A percentile compares a stretch with the other conserved stretches of the same genome.
These are phyloP conservation scores for Ptilonorhynchus violaceus DNA, from an alignment of 2,113 vertebrate genomes.

Conservation along the genomic window DNA sequence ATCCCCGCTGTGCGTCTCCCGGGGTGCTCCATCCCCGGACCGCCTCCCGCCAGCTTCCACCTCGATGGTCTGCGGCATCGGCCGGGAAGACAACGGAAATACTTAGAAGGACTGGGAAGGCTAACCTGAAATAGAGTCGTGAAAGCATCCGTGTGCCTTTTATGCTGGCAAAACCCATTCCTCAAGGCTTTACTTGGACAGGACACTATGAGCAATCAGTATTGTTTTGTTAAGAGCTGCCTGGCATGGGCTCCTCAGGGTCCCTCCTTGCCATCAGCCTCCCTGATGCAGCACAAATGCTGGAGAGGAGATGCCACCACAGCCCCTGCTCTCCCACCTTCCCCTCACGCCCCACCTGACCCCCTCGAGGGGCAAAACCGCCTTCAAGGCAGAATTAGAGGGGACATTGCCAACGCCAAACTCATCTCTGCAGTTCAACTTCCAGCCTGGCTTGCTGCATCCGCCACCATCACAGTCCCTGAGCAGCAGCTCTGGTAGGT, in stretches of 20 bases:
- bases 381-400: too few relatives aligned
- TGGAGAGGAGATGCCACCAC: background rate
- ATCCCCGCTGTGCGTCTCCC: background rate
- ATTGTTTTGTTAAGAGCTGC: background rate
- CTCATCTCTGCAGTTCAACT: background rate
- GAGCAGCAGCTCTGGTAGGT: background rate
- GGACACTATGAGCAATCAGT: background rate
- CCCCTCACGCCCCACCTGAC: background rate
- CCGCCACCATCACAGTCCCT: fast-evolving
- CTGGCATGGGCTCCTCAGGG: background rate
- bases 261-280: background rate
- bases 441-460: fast-evolving
- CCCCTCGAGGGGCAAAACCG: background rate
- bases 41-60: background rate
- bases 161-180: background rate
- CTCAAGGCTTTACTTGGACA: background rate
- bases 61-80: background rate
- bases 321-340: background rate
- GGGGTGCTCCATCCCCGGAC: background rate
- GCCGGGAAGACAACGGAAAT: background rate
- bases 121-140: background rate
- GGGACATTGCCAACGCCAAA: background rate
- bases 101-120: background rate
- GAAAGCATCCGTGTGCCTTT: background rate
- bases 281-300: background rate